These are phyloP conservation scores for Hemistola chrysoprasaria DNA, from an alignment of 2,888 invertebrate species.

Conservation along the genomic window DNA sequence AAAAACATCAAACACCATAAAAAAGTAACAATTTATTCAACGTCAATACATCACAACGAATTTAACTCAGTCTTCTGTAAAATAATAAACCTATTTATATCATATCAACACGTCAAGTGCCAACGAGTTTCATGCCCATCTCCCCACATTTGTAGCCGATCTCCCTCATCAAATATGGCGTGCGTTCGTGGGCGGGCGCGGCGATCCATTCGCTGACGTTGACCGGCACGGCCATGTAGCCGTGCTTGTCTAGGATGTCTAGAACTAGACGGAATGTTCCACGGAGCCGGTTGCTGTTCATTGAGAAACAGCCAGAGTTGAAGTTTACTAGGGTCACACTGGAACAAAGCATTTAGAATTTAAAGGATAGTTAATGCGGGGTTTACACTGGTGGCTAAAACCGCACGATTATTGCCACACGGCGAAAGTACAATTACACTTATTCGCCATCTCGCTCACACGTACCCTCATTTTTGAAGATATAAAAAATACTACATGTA, in stretches of 20 bases:
- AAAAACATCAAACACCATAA: too few species aligned
- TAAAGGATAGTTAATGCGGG: too few species aligned
- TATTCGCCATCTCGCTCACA: too few species aligned
- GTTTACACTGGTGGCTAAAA: too few species aligned
- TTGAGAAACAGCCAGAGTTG: conserved; percentile 77
- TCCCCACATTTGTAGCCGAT: conserved; percentile 71
- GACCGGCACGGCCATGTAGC: conserved; percentile 80
- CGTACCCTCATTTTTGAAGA: too few species aligned
- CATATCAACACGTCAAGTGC: conserved; percentile 39
- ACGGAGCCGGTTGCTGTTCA: conserved; percentile 81
- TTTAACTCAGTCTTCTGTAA: conserved; percentile 1
- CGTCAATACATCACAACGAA: background rate
- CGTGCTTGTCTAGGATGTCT: conserved; percentile 80
- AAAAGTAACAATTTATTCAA: too few species aligned
- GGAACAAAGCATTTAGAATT: conserved; percentile 40
- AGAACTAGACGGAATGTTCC: conserved; percentile 75
- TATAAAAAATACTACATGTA: too few species aligned
- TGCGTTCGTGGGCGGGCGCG: conserved; percentile 81
- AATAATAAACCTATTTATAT: too few species aligned
- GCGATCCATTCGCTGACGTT: conserved; percentile 76
- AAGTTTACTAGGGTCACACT: conserved; percentile 83
- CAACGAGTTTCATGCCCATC: conserved; percentile 62
- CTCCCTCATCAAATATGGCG: conserved; percentile 84
- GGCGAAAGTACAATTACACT: too few species aligned
- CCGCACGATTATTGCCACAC: too few species aligned